Percentiles rank a stretch among this genome's conserved stretches.
phyloP scores from a whole-genome alignment of 1,140 invertebrate species.

The Diabrotica virgifera region DNA sequence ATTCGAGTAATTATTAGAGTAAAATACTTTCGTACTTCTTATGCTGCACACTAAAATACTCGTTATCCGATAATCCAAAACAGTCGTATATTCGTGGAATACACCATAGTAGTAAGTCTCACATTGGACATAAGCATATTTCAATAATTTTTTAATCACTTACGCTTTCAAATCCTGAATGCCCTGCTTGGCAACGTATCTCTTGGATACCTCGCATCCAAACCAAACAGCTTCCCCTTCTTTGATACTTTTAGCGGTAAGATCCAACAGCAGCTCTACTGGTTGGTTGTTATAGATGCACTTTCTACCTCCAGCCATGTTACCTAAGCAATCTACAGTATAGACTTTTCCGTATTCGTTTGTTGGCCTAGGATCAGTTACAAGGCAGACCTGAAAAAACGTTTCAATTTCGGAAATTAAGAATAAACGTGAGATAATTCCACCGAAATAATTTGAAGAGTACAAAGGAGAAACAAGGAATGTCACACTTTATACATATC shows the following conservation, averaged over 20 bases:
- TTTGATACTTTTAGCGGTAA: conserved; percentile 73
- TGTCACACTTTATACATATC: too few species aligned
- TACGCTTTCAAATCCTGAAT: conserved; percentile 75
- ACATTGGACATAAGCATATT: not conserved
- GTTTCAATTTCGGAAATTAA: not conserved
- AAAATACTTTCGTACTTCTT: too few species aligned
- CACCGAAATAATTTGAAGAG: not conserved
- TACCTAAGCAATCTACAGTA: conserved; percentile 84
- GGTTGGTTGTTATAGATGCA: conserved; percentile 88
- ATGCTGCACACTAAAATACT: too few species aligned
- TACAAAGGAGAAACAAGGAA: not conserved
- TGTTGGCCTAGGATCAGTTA: conserved; percentile 76
- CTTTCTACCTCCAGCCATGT: conserved; percentile 72
- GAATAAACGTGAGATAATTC: conserved; percentile 1
- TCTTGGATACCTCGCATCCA: conserved; percentile 85
- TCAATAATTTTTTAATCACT: conserved; percentile 42
- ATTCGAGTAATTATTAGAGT: too few species aligned
- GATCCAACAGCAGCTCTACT: conserved; percentile 69
- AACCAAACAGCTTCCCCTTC: conserved; percentile 87
- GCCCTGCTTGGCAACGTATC: conserved; percentile 77
- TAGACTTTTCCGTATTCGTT: conserved; percentile 76
- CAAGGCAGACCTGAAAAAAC: conserved; percentile 67
- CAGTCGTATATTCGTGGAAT: not conserved
- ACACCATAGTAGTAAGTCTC: not conserved
- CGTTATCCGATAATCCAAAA: too few species aligned